Evolutionary conservation across 2,113 vertebrate genomes (phyloP), one percentile per base, ranked within the genome.

Genomic region (Genyomyrus donnyi): DNA sequence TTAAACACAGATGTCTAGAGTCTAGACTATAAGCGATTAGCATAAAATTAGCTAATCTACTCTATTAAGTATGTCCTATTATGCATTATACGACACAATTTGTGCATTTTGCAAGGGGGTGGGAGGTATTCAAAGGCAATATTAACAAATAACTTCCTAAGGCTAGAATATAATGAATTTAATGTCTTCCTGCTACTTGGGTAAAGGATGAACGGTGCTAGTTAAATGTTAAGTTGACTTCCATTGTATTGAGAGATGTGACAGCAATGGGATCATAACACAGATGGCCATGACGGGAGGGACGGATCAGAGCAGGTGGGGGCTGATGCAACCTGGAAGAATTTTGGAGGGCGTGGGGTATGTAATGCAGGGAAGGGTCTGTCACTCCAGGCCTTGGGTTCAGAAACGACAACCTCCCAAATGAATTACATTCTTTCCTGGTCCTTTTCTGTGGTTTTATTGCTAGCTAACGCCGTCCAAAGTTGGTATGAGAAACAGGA

Each of bases 241-340:
- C 84, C 84, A 85, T 42, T 46, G 39, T 84, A 42, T 45, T 48
- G 80, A 84, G 80, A 31, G 84, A n/a, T 85, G 84, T 50, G 24
- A 8, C 84, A 13, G 45, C 42, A 27, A n/a, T 24, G 62, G 39
- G 19, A 84, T 3, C 39, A 11, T 35, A 83, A 21, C 24, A 27
- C 46, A 83, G 53, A n/a, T 5, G 9, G 35, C 48, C 2, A 19
- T 24, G 6, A 27, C n/a, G 19, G 3, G 21, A 0, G 0, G 93
- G 92, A 94, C 5, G 0, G 80, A 91, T 89, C 52, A 8, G 70
- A 24, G 90, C 93, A 91, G 92, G 91, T 92, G 92, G 83, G 1
- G 0, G 0, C 0, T 8, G 7, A 13, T 0, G 11, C 49, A 89
- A 87, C 2, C n/a, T 0, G 88, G 88, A 90, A 2, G 2, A 0